Percentiles rank a stretch among this genome's conserved stretches.
These are phyloP conservation scores for Brachyrhaphis roseni DNA, from an alignment of 2,797 vertebrate species.

Conservation along the genomic window DNA sequence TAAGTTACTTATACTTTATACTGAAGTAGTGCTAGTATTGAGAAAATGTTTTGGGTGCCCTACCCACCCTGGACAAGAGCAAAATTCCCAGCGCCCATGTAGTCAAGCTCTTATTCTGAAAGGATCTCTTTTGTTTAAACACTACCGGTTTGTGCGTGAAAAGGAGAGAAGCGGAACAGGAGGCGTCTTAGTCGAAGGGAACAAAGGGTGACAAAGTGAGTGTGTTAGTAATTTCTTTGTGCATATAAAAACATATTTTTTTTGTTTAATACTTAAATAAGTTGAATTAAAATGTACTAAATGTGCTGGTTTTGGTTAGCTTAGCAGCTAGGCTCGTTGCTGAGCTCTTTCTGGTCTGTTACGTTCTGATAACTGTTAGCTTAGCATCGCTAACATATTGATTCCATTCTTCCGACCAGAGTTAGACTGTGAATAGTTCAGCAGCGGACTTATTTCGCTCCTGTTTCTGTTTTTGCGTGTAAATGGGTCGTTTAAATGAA, in stretches of 20 bases:
- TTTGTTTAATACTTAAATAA: accelerated
- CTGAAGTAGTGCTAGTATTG: not conserved
- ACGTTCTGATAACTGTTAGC: slow-evolving; percentile 15
- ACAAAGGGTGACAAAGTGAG: slow-evolving; percentile 61
- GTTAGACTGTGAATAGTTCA: not conserved
- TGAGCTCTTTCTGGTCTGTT: not conserved
- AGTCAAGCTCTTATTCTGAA: slow-evolving; percentile 19
- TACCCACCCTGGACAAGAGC: not conserved
- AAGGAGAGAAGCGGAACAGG: slow-evolving; percentile 34
- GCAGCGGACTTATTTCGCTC: accelerated
- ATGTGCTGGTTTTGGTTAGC: not conserved
- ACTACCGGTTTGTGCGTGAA: slow-evolving; percentile 38
- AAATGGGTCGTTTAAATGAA: accelerated
- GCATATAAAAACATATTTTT: accelerated
- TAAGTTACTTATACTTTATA: not conserved
- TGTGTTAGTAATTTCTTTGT: not conserved
- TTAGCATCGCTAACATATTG: not conserved
- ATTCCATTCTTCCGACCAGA: not conserved
- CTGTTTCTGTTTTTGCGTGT: not conserved
- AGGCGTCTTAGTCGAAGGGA: slow-evolving; percentile 28
- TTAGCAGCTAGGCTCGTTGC: accelerated
- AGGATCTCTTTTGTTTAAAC: not conserved
- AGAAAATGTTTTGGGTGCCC: not conserved
- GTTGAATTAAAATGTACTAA: accelerated
- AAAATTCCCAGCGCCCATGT: not conserved